Evolutionary conservation across 2,113 vertebrate genomes (phyloP), one percentile per base, ranked within the genome.

Genomic region (Lycaon pictus): DNA sequence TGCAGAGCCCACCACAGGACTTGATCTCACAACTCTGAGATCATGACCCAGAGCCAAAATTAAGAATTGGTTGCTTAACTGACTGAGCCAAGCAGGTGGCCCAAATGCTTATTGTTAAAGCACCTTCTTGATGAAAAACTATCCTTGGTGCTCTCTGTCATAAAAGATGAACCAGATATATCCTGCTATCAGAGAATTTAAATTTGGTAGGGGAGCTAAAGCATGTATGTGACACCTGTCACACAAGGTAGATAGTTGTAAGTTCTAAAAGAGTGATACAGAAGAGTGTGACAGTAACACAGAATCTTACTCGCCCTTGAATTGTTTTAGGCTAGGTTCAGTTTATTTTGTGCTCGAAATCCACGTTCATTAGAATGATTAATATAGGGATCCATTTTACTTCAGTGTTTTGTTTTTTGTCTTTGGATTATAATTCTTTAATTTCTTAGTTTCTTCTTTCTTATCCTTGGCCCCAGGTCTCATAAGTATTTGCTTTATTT

Each of bases 351-450:
- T 88, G 43, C 71, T 80, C n/a, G 65, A 89, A 83, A 53, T 29
- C 53, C 23, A 37, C 65, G 43, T 55, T 97, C 37, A 79, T 72
- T 84, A 55, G 13, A 80, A 32, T 90, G 43, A 80, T 72, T 80
- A 90, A 37, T 71, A 55, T 17, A 77, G 19, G 53, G 22, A 65
- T 81, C 23, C 29, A 88, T 20, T 93, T 87, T 80, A 72, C 32
- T 95, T 80, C 2, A 32, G 27, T 67, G 12, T 55, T 55, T 79
- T 27, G 74, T 95, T 37, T 69, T 96, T 84, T 60, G 84, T 67
- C 60, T 35, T 96, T 95, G 90, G 55, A 51, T 94, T 55, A 4
- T 72, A 94, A 95, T 92, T 95, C 43, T 27, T 60, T 63, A 60
- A 29, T 90, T 97, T 93, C 37, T 92, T 83, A 37, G 22, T 74